A percentile compares a stretch with the other conserved stretches of the same genome.
Conservation (phyloP, 2,888 invertebrate genomes). For the Cheiracanthium punctorium region DNA sequence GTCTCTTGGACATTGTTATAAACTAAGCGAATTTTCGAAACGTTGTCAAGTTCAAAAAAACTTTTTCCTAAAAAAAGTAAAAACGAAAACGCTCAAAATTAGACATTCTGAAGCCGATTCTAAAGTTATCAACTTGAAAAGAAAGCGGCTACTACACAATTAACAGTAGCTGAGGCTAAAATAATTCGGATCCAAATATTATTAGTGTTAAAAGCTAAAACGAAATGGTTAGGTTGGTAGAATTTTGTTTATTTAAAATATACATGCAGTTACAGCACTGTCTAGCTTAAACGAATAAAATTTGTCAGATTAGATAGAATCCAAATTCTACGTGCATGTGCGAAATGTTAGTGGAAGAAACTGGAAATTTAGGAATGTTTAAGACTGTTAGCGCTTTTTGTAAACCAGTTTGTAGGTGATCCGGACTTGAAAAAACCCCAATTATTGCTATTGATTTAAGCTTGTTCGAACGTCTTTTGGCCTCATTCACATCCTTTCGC, state of each 20-base stretch:
- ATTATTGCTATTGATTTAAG: too few relatives aligned
- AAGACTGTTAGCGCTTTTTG: too few relatives aligned
- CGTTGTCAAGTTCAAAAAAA: conserved; percentile 41
- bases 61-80: conserved; percentile 15
- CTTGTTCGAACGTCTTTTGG: too few relatives aligned
- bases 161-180: neutral
- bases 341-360: neutral
- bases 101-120: neutral
- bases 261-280: conserved; percentile 42
- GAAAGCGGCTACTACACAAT: neutral
- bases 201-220: conserved; percentile 29
- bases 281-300: conserved; percentile 45
- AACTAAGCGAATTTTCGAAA: conserved; percentile 33
- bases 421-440: too few relatives aligned
- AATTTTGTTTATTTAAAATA: conserved; percentile 24
- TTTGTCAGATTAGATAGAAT: neutral
- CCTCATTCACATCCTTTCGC: neutral
- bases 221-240: neutral
- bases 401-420: too few relatives aligned
- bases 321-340: neutral
- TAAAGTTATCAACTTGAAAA: neutral
- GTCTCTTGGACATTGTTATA: conserved; percentile 31
- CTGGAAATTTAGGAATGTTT: conserved; percentile 1
- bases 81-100: neutral
- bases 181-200: neutral